These are phyloP conservation scores for Heterohyrax brucei DNA, from an alignment of 2,797 vertebrate genomes.

Conservation along the genomic window DNA sequence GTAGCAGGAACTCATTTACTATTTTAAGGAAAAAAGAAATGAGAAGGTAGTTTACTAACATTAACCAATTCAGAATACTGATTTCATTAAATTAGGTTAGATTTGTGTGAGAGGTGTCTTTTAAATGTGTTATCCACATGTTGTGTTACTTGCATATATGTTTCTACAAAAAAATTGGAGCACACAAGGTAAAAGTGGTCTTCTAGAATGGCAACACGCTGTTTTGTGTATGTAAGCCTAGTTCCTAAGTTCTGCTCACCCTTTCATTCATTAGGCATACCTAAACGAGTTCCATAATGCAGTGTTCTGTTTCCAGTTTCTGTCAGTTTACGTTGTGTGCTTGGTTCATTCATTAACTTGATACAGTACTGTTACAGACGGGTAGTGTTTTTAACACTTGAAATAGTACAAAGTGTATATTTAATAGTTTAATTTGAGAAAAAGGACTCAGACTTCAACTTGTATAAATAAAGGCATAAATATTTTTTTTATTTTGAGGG, in stretches of 20 bases:
- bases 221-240: slow-evolving; percentile 59
- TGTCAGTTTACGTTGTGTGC: background rate
- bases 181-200: slow-evolving; percentile 37
- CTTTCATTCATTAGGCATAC: slow-evolving; percentile 27
- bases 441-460: slow-evolving; percentile 11
- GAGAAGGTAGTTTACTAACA: slow-evolving; percentile 27
- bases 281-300: background rate
- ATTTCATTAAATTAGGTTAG: slow-evolving; percentile 55
- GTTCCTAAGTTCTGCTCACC: slow-evolving; percentile 45
- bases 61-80: slow-evolving; percentile 1
- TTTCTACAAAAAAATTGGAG: slow-evolving; percentile 56
- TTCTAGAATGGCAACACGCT: background rate
- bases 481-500: slow-evolving; percentile 47
- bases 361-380: background rate
- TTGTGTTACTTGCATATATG: slow-evolving; percentile 41
- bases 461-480: slow-evolving; percentile 42
- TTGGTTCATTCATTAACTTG: slow-evolving; percentile 57
- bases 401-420: background rate
- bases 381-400: slow-evolving; percentile 46
- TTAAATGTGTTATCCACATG: slow-evolving; percentile 35
- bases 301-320: background rate
- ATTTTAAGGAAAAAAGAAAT: slow-evolving; percentile 62
- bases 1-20: slow-evolving; percentile 49
- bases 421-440: slow-evolving; percentile 72
- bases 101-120: slow-evolving; percentile 53